Base-by-base conservation (phyloP, 2,888 invertebrate species). In the Ichneumoninae sp. region DNA sequence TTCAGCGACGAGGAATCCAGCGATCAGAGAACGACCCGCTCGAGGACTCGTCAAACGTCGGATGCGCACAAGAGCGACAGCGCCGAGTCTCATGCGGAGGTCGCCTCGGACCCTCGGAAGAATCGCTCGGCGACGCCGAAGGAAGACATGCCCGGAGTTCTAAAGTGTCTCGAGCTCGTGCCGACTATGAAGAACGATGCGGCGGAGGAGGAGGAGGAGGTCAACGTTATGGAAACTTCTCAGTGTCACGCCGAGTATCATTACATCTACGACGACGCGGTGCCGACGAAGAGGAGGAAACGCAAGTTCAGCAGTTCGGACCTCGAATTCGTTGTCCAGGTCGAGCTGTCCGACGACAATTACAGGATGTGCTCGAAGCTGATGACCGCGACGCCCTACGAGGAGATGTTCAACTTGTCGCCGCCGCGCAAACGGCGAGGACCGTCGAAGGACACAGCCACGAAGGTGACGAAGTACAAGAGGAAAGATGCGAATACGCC, bases 1-100 rank as follows among this genome's bases (percentile, higher is more conserved):
- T 93, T 93, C 33, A 92, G 91, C 68, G 92, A 92, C 47, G 93
- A 93, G 3, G 92, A 93, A 69, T 85, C 85, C 8, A 87, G 84
- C 5, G 91, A 92, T n/a, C 90, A 91, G 19, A 87, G 90, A 36
- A 90, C 90, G 3, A 91, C 91, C 4, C 87, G 90, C 10, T 91
- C 91, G 8, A 91, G 87, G 65, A 89, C 90, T 5, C 86, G 89
- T 7, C 89, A 83, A 77, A 79, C 77, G 8, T 74, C 76, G 13
- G 88, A 86, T 36, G 52, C 26, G 1, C 88, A 82, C 50, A 89
- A 82, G 75, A 87, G 66, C 66, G 87, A 83, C 19, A 70, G 66
- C 65, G 33, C 36, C 26, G 73, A 82, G 6, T 33, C 19, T 69
- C 19, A 69, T 30, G 26, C 40, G 4, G 22, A 16, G 7, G 66